These are phyloP conservation scores for Geococcyx californianus DNA, from an alignment of 2,113 vertebrate species.

Conservation along the genomic window DNA sequence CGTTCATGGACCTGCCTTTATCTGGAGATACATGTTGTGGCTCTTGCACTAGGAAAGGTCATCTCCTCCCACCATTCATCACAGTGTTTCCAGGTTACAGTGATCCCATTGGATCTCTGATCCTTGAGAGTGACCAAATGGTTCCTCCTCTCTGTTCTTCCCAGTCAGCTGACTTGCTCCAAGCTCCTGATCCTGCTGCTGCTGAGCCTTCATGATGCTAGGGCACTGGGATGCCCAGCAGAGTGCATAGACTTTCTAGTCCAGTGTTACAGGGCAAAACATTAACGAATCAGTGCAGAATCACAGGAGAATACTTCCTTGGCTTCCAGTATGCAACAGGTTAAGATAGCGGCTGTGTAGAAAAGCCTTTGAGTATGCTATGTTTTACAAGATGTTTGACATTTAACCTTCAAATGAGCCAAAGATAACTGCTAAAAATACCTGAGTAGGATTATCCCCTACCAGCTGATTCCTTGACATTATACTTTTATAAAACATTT, in stretches of 20 bases:
- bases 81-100: fast-evolving
- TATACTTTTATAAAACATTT: neutral
- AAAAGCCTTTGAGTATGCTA: neutral
- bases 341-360: neutral
- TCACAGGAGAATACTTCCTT: neutral
- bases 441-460: neutral
- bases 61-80: neutral
- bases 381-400: neutral
- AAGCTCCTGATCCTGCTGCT: neutral
- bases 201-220: neutral
- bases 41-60: neutral
- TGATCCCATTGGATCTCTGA: fast-evolving
- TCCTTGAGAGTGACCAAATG: neutral
- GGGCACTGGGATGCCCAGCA: neutral
- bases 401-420: neutral
- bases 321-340: neutral
- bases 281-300: neutral
- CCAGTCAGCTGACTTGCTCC: neutral
- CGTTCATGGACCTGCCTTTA: neutral
- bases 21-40: neutral
- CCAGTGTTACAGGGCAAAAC: neutral
- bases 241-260: neutral
- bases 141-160: neutral
- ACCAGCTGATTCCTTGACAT: neutral
- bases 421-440: neutral